Conservation (phyloP, 2,113 vertebrate species). For the Callithrix jacchus region DNA sequence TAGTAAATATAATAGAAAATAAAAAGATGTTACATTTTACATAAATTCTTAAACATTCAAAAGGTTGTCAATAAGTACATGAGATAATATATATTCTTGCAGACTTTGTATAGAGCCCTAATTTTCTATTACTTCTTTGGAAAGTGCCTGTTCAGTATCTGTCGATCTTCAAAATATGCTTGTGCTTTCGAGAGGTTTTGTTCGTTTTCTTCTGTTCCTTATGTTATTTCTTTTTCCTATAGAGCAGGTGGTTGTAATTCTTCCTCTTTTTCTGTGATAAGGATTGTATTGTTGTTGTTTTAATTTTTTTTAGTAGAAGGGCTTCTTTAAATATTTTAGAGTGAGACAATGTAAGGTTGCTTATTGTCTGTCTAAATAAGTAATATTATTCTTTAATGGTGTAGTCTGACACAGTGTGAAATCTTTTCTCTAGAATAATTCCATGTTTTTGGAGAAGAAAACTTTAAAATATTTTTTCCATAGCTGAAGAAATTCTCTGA, state of each 20-base stretch:
- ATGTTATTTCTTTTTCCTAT: neutral
- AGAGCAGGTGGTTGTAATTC: neutral
- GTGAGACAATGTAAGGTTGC: neutral
- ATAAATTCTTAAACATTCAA: neutral
- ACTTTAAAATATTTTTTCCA: neutral
- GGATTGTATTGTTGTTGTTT: neutral
- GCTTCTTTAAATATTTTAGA: neutral
- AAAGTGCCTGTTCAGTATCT: neutral
- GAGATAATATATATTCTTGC: neutral
- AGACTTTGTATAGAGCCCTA: neutral
- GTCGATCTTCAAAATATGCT: neutral
- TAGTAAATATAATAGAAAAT: neutral
- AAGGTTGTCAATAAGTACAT: neutral
- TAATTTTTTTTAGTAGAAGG: neutral
- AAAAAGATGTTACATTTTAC: neutral
- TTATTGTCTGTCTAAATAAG: neutral
- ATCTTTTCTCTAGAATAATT: neutral
- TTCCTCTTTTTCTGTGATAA: neutral
- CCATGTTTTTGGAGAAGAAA: neutral
- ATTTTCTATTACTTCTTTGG: neutral
- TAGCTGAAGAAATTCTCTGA: neutral
- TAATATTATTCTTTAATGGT: neutral
- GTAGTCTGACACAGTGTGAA: neutral
- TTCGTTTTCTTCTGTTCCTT: neutral
- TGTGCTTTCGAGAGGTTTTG: neutral